Conservation (phyloP, 2,797 vertebrate species). For the Echiichthys vipera region DNA sequence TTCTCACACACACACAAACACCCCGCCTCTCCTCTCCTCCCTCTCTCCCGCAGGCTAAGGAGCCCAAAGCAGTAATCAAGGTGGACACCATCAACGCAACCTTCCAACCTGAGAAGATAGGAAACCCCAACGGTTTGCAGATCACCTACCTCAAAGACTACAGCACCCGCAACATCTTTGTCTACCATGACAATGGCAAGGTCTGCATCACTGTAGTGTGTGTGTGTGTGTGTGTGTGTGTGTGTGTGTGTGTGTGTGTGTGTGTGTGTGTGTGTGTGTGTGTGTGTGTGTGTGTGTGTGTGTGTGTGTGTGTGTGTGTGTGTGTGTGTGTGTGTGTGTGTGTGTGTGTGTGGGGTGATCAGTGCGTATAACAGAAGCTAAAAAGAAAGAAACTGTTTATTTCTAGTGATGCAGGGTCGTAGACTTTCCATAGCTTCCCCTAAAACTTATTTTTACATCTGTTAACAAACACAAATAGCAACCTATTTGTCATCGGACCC, state of each 20-base stretch:
- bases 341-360: background rate
- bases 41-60: slow-evolving; percentile 85
- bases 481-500: background rate
- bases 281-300: background rate
- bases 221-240: background rate
- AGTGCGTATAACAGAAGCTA: background rate
- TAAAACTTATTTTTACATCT: background rate
- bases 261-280: background rate
- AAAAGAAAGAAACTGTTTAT: background rate
- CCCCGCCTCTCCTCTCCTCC: background rate
- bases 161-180: slow-evolving; percentile 92
- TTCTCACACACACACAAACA: no score
- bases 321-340: background rate
- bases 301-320: background rate
- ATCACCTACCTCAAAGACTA: slow-evolving; percentile 94
- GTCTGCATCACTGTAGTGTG: slow-evolving; percentile 55
- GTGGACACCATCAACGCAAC: slow-evolving; percentile 92
- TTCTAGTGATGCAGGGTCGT: background rate
- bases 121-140: slow-evolving; percentile 89
- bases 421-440: background rate
- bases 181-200: slow-evolving; percentile 90
- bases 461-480: background rate
- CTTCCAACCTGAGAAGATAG: slow-evolving; percentile 91
- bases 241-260: background rate
- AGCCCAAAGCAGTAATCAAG: slow-evolving; percentile 91